Conservation (phyloP, 2,888 invertebrate species). For the Mayetiola destructor region DNA sequence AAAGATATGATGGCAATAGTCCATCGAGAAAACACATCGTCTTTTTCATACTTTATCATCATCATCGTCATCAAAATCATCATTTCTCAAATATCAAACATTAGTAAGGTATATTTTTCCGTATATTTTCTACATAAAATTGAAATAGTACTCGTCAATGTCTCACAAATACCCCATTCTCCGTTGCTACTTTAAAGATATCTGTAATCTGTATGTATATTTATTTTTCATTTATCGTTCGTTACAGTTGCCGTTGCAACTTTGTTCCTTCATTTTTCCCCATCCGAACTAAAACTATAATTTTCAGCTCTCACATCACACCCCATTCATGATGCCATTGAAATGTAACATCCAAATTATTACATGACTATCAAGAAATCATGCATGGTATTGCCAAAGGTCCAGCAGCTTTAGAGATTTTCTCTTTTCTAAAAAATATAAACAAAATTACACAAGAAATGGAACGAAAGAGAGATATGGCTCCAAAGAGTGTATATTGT, state of each 20-base stretch:
- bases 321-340: constrained; percentile 1
- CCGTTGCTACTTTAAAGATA: background rate
- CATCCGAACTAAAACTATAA: background rate
- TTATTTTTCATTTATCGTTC: constrained; percentile 4
- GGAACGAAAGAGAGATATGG: background rate
- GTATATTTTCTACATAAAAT: background rate
- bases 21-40: constrained; percentile 11
- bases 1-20: background rate
- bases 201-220: too few relatives aligned
- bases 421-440: background rate
- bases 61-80: constrained; percentile 12
- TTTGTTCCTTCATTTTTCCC: background rate
- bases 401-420: constrained; percentile 5
- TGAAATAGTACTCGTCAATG: constrained; percentile 10
- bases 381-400: background rate
- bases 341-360: constrained; percentile 11
- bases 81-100: constrained; percentile 8
- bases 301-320: constrained; percentile 1
- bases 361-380: constrained; percentile 12
- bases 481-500: background rate
- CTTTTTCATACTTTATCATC: constrained; percentile 12
- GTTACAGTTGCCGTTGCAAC: background rate
- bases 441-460: background rate
- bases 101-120: background rate
- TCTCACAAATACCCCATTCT: constrained; percentile 6